These are phyloP conservation scores for Eristalis tenax DNA, from an alignment of 2,888 invertebrate species.

Conservation along the genomic window DNA sequence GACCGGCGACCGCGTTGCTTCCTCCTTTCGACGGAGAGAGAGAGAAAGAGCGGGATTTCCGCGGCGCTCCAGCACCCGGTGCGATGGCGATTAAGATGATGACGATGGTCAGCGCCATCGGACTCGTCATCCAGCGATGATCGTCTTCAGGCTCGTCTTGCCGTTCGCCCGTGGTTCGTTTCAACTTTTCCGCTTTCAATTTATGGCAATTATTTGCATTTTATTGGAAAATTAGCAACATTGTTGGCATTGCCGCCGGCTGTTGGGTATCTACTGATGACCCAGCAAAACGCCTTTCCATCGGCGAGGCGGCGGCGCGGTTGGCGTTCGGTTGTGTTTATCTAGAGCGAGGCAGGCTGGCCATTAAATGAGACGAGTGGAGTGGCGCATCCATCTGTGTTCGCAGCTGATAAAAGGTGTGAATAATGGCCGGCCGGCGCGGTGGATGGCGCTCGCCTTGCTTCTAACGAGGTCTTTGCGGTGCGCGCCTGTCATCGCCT, in stretches of 20 bases:
- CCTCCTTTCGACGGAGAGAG: conserved; percentile 37
- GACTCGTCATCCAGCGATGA: conserved; percentile 6
- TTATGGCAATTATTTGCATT: conserved; percentile 71
- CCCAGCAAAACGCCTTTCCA: conserved; percentile 30
- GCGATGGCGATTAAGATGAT: conserved; percentile 58
- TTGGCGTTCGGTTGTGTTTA: conserved; percentile 37
- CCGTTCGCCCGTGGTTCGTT: conserved; percentile 23
- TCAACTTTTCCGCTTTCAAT: conserved; percentile 71
- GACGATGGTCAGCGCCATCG: conserved; percentile 48
- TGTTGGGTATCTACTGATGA: conserved; percentile 18
- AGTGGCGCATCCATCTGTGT: conserved; percentile 18
- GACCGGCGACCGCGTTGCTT: conserved; percentile 37
- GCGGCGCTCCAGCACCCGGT: conserved; percentile 18
- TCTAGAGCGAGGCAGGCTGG: conserved; percentile 36
- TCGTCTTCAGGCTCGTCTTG: not conserved
- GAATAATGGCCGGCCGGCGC: conserved; percentile 55
- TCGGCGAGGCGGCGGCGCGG: conserved; percentile 1
- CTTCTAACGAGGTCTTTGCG: conserved; percentile 36
- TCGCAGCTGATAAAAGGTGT: conserved; percentile 65
- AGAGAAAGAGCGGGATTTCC: not conserved
- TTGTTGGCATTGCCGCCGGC: conserved; percentile 43
- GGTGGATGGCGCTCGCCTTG: not conserved
- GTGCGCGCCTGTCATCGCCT: conserved; percentile 2
- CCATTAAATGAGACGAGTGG: conserved; percentile 9
- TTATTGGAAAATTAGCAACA: conserved; percentile 65